phyloP scores from a whole-genome alignment of 2,888 invertebrate genomes.

The Alcis repandata region DNA sequence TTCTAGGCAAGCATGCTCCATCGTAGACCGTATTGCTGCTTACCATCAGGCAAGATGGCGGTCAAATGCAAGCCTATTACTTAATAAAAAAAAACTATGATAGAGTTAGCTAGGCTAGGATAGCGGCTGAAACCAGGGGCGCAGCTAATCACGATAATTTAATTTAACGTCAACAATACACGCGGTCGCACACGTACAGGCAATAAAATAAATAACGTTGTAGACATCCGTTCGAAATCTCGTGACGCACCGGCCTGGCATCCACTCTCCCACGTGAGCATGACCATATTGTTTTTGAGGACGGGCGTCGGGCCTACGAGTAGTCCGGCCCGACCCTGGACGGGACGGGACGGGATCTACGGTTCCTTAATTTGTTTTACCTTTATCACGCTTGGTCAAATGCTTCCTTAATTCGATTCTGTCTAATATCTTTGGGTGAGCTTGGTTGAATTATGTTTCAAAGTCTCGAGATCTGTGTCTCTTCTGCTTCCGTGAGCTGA shows the following conservation, averaged over 20 bases:
- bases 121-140: too few species aligned
- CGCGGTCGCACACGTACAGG: neutral
- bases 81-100: too few species aligned
- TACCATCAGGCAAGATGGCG: too few species aligned
- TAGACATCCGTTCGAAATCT: conserved; percentile 21
- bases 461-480: too few species aligned
- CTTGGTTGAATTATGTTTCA: too few species aligned
- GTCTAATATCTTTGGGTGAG: neutral
- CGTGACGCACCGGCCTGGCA: conserved; percentile 10
- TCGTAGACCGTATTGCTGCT: too few species aligned
- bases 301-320: conserved; percentile 12
- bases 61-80: too few species aligned
- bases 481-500: too few species aligned
- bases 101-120: too few species aligned
- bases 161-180: neutral
- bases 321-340: too few species aligned
- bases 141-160: too few species aligned
- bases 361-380: neutral
- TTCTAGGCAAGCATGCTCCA: too few species aligned
- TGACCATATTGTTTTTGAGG: conserved; percentile 9
- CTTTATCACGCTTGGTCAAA: neutral
- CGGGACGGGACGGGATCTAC: conserved; percentile 9
- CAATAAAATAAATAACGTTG: conserved; percentile 18
- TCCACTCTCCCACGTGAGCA: conserved; percentile 11
- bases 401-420: neutral